These are phyloP conservation scores for Atrina japonica DNA, from an alignment of 2,888 invertebrate species.

Conservation along the genomic window DNA sequence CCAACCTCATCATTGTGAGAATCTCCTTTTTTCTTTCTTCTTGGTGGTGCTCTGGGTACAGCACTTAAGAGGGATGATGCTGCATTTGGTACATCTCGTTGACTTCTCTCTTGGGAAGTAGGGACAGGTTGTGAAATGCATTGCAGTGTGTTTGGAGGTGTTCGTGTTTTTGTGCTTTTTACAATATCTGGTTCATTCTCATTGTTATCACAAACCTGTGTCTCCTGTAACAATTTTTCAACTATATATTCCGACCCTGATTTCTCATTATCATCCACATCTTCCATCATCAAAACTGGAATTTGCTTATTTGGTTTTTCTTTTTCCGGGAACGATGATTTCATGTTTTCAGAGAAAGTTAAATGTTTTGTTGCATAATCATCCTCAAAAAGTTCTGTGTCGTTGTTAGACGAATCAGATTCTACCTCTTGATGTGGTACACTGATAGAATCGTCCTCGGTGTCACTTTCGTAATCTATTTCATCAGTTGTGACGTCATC, in stretches of 20 bases:
- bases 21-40: constrained; percentile 31
- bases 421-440: constrained; percentile 8
- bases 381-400: constrained; percentile 10
- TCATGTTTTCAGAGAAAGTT: constrained; percentile 48
- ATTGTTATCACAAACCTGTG: constrained; percentile 50
- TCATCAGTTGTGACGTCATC: constrained; percentile 45
- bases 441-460: constrained; percentile 25
- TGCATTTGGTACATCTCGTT: not conserved
- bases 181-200: constrained; percentile 92
- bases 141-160: constrained; percentile 65
- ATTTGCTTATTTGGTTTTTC: constrained; percentile 51
- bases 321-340: constrained; percentile 51
- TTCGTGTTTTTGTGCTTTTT: constrained; percentile 89
- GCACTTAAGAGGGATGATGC: not conserved
- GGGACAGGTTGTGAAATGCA: constrained; percentile 20
- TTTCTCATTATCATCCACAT: constrained; percentile 44
- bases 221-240: constrained; percentile 65
- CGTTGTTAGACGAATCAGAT: constrained; percentile 28
- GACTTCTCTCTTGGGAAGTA: constrained; percentile 8
- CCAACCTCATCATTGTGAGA: constrained; percentile 31
- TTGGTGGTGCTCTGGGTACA: constrained; percentile 37
- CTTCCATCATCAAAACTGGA: constrained; percentile 27
- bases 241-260: constrained; percentile 56
- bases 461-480: constrained; percentile 36
- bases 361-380: constrained; percentile 8